Percentiles rank a stretch among this genome's conserved stretches.
Evolutionary conservation across 1,140 invertebrate genomes (phyloP).

Genomic region (Theocolax elegans): DNA sequence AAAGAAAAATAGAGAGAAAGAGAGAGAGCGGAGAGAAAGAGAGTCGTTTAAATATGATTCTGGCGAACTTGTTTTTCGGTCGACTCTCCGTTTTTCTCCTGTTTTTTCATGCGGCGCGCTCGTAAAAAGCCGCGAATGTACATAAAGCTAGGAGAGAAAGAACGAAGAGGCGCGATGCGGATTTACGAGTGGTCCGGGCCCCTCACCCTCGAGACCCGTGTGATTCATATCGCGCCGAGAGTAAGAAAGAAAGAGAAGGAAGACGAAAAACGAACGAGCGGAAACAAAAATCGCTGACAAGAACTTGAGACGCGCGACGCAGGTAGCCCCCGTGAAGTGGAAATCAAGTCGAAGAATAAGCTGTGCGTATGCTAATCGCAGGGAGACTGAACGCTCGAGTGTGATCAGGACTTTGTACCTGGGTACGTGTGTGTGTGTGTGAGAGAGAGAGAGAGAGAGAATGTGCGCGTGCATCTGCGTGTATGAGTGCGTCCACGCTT

Average conservation of each 20-base stretch:
- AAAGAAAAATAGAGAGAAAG: not conserved
- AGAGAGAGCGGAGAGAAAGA: not conserved
- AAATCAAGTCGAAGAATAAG: constrained; percentile 34
- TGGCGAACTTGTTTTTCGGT: constrained; percentile 18
- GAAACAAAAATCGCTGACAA: constrained; percentile 42
- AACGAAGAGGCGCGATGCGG: constrained; percentile 13
- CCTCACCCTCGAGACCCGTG: constrained; percentile 10
- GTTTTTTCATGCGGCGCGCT: not conserved
- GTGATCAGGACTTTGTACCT: too few relatives aligned
- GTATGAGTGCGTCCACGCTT: constrained; percentile 28
- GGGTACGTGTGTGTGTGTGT: too few relatives aligned
- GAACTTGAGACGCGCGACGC: constrained; percentile 20
- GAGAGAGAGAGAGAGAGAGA: too few relatives aligned
- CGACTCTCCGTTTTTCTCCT: constrained; percentile 7
- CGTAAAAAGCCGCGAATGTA: constrained; percentile 35
- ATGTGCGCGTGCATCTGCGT: not conserved
- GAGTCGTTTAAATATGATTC: constrained; percentile 39
- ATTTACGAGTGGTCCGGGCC: constrained; percentile 43
- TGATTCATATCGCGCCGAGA: constrained; percentile 41
- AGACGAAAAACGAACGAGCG: constrained; percentile 8
- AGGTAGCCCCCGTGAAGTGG: constrained; percentile 17
- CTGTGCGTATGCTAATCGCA: constrained; percentile 32
- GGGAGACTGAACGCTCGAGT: not conserved
- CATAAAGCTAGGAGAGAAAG: constrained; percentile 24
- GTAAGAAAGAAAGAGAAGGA: constrained; percentile 9